Evolutionary conservation across 2,888 invertebrate species (phyloP), one percentile per base, ranked within the genome.

Genomic region (Heteromurus nitidus): DNA sequence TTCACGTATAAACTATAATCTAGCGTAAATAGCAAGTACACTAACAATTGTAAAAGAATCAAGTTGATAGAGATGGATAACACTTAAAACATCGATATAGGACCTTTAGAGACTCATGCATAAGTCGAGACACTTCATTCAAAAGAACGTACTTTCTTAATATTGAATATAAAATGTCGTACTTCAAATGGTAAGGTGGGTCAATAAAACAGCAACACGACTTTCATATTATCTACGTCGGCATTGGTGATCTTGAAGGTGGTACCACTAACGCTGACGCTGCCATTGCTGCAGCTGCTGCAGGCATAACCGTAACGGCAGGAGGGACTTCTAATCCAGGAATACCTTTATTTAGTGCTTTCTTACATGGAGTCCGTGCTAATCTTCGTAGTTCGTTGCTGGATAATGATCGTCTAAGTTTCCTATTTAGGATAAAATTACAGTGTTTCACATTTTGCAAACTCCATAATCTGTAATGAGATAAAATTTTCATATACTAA

Each of bases 371-470:
- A 89, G 95, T 95, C 85, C 96, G 93, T 55, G 96, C 96, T 84
- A 95, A 94, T 88, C 95, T 92, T 88, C 95, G 92, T 88, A 96
- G 91, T 89, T 96, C 96, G 85, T 92, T 91, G 88, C 93, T 92
- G 86, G 94, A 93, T 89, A 97, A 91, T 89, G 93, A 93, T 90
- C 95, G 94, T 88, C 97, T 92, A 88, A 95, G 91, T 92, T 94
- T 94, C 91, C 97, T 97, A 90, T 13, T 36, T 36, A 36, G 36
- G 36, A 36, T 36, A 36, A 36, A n/a, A n/a, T n/a, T n/a, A 20
- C 13, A 36, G 26, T 22, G 9, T 58, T 9, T 36, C 13, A 36
- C 36, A 9, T 36, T 36, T 36, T 36, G 36, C 13, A 36, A 28
- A 3, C 62, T 1, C 1, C 3, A 74, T 58, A 69, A n/a, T n/a